Evolutionary conservation across 2,113 vertebrate species (phyloP), one percentile per base, ranked within the genome.

Genomic region (Bombycilla garrulus): DNA sequence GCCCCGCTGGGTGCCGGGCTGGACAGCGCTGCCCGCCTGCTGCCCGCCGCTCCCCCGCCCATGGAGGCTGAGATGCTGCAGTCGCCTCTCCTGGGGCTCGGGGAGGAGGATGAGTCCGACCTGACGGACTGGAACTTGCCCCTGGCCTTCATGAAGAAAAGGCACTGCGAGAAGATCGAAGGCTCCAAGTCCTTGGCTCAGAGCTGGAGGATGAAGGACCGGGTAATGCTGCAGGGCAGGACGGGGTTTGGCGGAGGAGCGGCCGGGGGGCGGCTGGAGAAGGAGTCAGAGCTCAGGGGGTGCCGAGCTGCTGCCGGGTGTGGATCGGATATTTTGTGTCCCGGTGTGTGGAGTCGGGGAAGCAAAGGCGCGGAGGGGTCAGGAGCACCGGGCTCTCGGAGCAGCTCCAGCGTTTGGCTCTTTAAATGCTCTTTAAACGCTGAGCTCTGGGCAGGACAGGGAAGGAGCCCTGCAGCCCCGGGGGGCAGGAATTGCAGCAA

Each of bases 131-230:
- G 99, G 99, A 99, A 99, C 91, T 95, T 99, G 93, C 98, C 98
- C 12, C 96, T 99, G 95, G 98, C 99, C 96, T 99, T 99, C 81
- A 99, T 99, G 99, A 99, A 99, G 97, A 99, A 99, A 54, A 98
- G 99, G n/a, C 99, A 99, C 92, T 98, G 98, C 9, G 99, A 99
- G 98, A 99, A 99, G 96, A 99, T 99, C 11, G 99, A 99, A 84
- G 99, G 99, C 96, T 99, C 99, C 96, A 99, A 99, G 81, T 99
- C 99, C 6, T 96, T 99, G 81, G 99, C 99, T 1, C 99, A 99
- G 98, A 99, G 99, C 97, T 99, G 99, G 99, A 98, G 99, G 95
- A 99, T 99, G 99, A 99, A 99, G 97, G 99, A 99, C 97, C 98
- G 99, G 99, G 99, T 99, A 97, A 98, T 70, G 74, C 88, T 69